phyloP scores from a whole-genome alignment of 2,797 vertebrate genomes.

The Spinus olivaceus region DNA sequence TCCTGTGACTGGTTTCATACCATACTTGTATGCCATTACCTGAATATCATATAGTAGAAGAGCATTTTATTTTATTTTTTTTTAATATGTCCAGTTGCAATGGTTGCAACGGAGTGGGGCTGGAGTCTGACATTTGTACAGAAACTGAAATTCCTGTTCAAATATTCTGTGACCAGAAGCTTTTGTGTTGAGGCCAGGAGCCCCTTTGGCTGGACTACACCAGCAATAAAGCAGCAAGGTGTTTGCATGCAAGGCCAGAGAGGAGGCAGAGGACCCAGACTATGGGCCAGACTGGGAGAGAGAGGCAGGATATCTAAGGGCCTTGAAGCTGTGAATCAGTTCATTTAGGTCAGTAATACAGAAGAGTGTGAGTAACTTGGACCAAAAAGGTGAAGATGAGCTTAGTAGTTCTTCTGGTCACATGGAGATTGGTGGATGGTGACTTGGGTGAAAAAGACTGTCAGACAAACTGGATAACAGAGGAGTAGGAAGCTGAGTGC shows the following conservation, averaged over 20 bases:
- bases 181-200: neutral
- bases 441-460: neutral
- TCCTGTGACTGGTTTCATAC: neutral
- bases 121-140: neutral
- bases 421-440: neutral
- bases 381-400: neutral
- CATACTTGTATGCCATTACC: neutral
- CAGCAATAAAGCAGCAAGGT: neutral
- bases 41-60: neutral
- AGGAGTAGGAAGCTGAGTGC: neutral
- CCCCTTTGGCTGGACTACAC: neutral
- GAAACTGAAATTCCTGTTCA: neutral
- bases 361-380: neutral
- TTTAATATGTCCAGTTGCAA: neutral
- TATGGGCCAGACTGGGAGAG: accelerated
- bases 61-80: neutral
- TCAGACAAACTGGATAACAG: neutral
- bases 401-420: neutral
- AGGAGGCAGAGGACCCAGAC: neutral
- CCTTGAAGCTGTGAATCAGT: neutral
- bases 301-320: neutral
- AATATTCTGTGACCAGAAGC: neutral
- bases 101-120: neutral
- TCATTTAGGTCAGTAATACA: neutral
- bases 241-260: neutral